A percentile compares a stretch with the other conserved stretches of the same genome.
Evolutionary conservation across 2,113 vertebrate species (phyloP).

Genomic region (Bucco capensis): DNA sequence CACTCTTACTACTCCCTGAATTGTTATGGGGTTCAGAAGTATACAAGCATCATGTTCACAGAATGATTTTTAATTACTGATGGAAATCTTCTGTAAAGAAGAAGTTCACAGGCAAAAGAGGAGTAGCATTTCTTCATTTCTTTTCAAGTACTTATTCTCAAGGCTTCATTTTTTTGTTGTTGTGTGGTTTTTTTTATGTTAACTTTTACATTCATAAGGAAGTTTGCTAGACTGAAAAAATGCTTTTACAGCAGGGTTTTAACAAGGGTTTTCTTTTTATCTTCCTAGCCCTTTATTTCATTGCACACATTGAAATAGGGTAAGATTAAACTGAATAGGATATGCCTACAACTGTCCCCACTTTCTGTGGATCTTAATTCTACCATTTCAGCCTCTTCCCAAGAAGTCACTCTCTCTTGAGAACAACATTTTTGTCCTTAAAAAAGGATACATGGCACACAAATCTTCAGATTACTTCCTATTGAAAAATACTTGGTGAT

Average conservation of each 20-base stretch:
- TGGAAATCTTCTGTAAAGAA: not conserved
- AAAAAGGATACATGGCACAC: not conserved
- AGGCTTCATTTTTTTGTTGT: not conserved
- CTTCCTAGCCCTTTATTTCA: not conserved
- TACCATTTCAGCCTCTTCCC: not conserved
- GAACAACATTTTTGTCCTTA: not conserved
- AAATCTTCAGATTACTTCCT: not conserved
- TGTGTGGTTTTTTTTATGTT: not conserved
- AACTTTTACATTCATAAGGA: not conserved
- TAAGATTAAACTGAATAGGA: not conserved
- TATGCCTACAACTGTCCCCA: not conserved
- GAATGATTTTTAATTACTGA: not conserved
- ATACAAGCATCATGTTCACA: not conserved
- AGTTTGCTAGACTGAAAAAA: not conserved
- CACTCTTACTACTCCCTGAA: not conserved
- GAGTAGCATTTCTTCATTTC: fast-evolving
- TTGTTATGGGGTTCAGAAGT: not conserved
- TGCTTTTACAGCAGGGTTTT: not conserved
- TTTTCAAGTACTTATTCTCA: not conserved
- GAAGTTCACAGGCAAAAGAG: not conserved
- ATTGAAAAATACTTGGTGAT: not conserved
- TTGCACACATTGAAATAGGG: not conserved
- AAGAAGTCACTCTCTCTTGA: not conserved
- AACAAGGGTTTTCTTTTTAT: not conserved
- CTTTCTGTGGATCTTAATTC: not conserved